Percentiles rank a stretch among this genome's conserved stretches.
Conservation (phyloP, 2,113 vertebrate genomes). For the Calidris pugnax region DNA sequence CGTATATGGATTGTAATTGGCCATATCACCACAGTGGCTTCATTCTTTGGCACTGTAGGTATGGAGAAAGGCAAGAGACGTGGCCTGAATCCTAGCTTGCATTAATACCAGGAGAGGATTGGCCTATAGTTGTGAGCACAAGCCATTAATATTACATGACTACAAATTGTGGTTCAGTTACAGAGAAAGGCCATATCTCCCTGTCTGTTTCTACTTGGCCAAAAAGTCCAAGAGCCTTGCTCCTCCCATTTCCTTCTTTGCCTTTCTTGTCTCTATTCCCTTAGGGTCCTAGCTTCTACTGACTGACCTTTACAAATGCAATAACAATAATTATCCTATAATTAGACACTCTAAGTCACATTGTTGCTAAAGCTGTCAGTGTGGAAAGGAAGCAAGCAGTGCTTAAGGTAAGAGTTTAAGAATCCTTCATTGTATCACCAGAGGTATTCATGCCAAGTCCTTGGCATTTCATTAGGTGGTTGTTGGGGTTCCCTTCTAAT, state of each 20-base stretch:
- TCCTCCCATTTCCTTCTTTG: conserved; percentile 31
- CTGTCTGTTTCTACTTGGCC: not conserved
- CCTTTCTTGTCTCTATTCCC: conserved; percentile 53
- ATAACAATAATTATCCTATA: conserved; percentile 70
- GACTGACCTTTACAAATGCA: conserved; percentile 56
- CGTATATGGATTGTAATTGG: not conserved
- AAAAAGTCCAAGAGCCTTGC: not conserved
- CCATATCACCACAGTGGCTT: not conserved
- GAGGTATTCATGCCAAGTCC: conserved; percentile 42
- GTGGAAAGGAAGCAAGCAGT: conserved; percentile 48
- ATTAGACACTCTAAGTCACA: conserved; percentile 56
- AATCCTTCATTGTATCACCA: conserved; percentile 22
- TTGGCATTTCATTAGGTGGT: conserved; percentile 34
- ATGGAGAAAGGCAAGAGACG: not conserved
- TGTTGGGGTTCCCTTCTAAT: conserved; percentile 40
- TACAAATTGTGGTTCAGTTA: not conserved
- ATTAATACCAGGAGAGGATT: not conserved
- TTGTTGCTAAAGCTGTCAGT: conserved; percentile 47
- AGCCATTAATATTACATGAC: not conserved
- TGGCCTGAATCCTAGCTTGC: not conserved
- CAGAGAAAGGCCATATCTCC: not conserved
- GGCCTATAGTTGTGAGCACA: not conserved
- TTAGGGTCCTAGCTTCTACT: conserved; percentile 52
- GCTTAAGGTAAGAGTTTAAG: conserved; percentile 52
- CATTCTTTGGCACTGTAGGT: not conserved